Evolutionary conservation across 2,888 invertebrate genomes (phyloP), one percentile per base, ranked within the genome.

Genomic region (Conus canariensis): DNA sequence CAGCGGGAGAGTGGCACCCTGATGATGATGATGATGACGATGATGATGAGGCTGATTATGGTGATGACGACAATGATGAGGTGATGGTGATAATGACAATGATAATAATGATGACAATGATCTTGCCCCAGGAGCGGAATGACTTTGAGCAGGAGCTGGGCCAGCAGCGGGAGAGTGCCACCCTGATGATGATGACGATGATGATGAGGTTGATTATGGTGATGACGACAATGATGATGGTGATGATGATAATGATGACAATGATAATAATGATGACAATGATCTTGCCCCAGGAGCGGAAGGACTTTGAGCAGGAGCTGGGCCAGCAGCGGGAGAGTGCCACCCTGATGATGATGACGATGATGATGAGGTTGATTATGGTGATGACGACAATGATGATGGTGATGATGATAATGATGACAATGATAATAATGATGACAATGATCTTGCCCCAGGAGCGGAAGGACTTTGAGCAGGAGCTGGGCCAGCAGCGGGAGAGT

Each of bases 71-170:
- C 14, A n/a, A 70, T 70, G 70, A 70, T n/a, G 22, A 70, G 94
- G 94, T 19, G 95, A 95, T 0, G 70, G 0, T 70, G 70, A 70
- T 70, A 1, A 22, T 70, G n/a, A 70, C 14, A n/a, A 30, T 30
- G 30, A 30, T 30, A 2, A 30, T 2, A 30, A 70, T 70, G 22
- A 70, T 70, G 70, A 70, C 19, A 19, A 70, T 70, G 70, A 70
- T 70, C 7, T 3, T 30, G 77, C 30, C 12, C 16, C 92, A 96
- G 93, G 95, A 96, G 83, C 92, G 96, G 25, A 94, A 94, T 89
- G 95, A 95, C 87, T 96, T 96, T 93, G 96, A 96, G 60, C 95
- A 96, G n/a, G 96, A 97, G 92, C 94, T 97, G 92, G 94, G 94
- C 86, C 96, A 97, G 88, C 94, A 96, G 85, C 91, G 94, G 25